A percentile compares a stretch with the other conserved stretches of the same genome.
Evolutionary conservation across 1,140 invertebrate genomes (phyloP).

Genomic region (Ylistrum balloti): DNA sequence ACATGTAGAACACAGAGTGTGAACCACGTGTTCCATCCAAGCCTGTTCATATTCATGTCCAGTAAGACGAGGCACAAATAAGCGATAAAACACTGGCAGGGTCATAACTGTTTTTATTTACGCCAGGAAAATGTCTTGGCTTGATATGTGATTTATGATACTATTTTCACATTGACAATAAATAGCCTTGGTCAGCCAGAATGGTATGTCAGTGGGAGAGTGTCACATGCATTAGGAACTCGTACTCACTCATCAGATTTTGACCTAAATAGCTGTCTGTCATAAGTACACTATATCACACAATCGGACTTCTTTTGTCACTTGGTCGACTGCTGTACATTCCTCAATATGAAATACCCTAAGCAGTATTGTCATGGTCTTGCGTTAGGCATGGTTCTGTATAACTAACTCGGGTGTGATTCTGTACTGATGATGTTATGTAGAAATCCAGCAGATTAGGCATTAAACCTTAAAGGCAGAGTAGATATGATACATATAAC

Average conservation of each 20-base stretch:
- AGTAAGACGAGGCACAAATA: neutral
- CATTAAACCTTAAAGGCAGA: too few relatives aligned
- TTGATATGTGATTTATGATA: slow-evolving; percentile 20
- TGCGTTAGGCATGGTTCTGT: too few relatives aligned
- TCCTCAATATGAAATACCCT: too few relatives aligned
- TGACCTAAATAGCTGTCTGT: slow-evolving; percentile 8
- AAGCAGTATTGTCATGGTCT: too few relatives aligned
- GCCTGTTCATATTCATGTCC: neutral
- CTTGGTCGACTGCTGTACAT: neutral
- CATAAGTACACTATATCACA: neutral
- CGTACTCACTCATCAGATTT: neutral
- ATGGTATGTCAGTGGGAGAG: slow-evolving; percentile 15
- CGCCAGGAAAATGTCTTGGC: neutral
- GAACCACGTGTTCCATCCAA: neutral
- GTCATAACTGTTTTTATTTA: slow-evolving; percentile 36
- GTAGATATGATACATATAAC: too few relatives aligned
- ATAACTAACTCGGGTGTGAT: too few relatives aligned
- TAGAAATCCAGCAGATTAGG: too few relatives aligned
- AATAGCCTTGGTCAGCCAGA: neutral
- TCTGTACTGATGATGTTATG: too few relatives aligned
- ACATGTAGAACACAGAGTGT: neutral
- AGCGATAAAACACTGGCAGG: neutral
- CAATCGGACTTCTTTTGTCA: neutral
- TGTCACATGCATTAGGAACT: slow-evolving; percentile 21
- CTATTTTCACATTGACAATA: neutral